Evolutionary conservation across 2,113 vertebrate genomes (phyloP), one percentile per base, ranked within the genome.

Genomic region (Circaetus cinerascens): DNA sequence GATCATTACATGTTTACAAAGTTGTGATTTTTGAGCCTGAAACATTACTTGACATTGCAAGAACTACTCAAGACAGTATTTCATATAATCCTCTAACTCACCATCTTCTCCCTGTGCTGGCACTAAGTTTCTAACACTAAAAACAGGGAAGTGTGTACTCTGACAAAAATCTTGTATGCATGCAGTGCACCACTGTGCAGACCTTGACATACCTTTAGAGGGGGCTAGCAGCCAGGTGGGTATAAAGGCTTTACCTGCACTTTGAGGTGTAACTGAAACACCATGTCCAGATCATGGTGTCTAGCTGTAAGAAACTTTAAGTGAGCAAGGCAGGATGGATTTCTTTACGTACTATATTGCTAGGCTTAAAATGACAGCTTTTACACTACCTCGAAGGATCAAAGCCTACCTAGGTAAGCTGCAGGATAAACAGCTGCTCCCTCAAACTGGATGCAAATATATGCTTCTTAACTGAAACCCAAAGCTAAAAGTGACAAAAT

Each of bases 151-250:
- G 40, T 7, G 22, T 48, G 15, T 4, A 27, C 19, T 8, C 48
- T 50, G 22, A 46, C 29, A 60, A 5, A 27, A 38, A 48, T 25
- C 16, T 4, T 0, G 2, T 13, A 15, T 10, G 30, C 1, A 7
- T 40, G 56, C 45, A 51, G 27, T 2, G 25, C 7, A 8, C 27
- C 27, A 4, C 32, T 20, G 21, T 10, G 40, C 45, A 51, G 48
- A 36, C 22, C 25, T 23, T 2, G 1, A 15, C 0, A 1, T 3
- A 10, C 21, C 27, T 26, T 9, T 4, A 15, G 68, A 75, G 18
- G 9, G 45, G 29, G 22, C 9, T 3, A 23, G 14, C 25, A 48
- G 45, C 10, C 8, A 19, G 10, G 17, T 13, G 36, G 5, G 27
- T 11, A 19, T 10, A 12, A 55, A 71, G 32, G 55, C 63, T 81